Evolutionary conservation across 1,140 invertebrate species (phyloP), one percentile per base, ranked within the genome.

Genomic region (Tyrophagus putrescentiae): DNA sequence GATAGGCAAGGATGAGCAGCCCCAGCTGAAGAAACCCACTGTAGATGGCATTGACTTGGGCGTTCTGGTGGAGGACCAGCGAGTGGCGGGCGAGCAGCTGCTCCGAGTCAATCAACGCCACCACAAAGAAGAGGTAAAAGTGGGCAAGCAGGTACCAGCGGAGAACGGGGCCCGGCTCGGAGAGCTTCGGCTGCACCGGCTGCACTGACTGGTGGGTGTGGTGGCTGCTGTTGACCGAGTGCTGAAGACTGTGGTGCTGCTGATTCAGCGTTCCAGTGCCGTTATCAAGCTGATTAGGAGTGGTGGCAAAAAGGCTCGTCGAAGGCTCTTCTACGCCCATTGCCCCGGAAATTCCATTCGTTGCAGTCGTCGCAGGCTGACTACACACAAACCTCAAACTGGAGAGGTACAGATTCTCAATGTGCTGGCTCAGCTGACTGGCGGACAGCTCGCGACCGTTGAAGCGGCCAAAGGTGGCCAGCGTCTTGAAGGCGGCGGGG

Each of bases 81-180:
- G 59, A n/a, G 18, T 60, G 57, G 2, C 27, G 25, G 21, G 60
- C 57, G 18, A 58, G 42, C 11, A 63, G 29, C n/a, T n/a, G n/a
- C 21, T 63, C 23, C 1, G 42, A 25, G 25, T 54, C 39, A 3
- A 58, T n/a, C 16, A 63, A 18, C 18, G 28, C 28, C 1, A 53
- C 25, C 16, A 63, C 57, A 44, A 63, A 63, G 41, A 60, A 60
- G 4, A 63, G 48, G 42, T 63, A 63, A 36, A 63, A 63, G 41
- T 63, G 44, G 5, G 23, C 25, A 1, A 63, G 34, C 16, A 63
- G 33, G 36, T 53, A 63, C 62, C 62, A 63, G 11, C 62, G 45
- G 16, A 63, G 29, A 3, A 54, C 13, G n/a, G 52, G 52, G 13
- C 27, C 33, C 11, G 57, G 48, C 13, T 39, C 39, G 2, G 64